Base-by-base conservation (phyloP, 2,797 vertebrate genomes). In the Sebastes alutus region DNA sequence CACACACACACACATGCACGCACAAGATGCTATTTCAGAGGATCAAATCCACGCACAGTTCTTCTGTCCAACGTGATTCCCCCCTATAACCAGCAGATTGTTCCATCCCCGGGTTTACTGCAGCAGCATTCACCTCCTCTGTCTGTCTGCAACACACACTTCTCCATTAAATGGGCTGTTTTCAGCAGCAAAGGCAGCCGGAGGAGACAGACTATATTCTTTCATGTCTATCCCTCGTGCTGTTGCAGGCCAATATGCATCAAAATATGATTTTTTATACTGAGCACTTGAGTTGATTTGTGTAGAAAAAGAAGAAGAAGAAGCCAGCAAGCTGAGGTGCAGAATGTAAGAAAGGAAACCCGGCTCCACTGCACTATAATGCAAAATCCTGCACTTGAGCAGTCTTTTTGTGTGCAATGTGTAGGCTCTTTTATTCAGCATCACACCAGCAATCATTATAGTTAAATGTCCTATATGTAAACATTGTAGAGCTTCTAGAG, bases 71-170 rank as follows among this genome's bases (percentile, higher is more conserved):
- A 20, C 54, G 72, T 85, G 75, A 88, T 86, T 59, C 78, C 78
- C 75, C 77, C 67, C 64, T 46, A 46, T 80, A 81, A 88, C 72
- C 89, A 87, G 91, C 89, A 87, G 91, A 91, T 92, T 89, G 92
- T 89, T 92, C 91, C 87, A 84, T 91, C 92, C 80, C 29, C 72
- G 82, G 93, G 87, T 87, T 92, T 93, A 93, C 95, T 94, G 96
- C 95, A 93, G 95, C 94, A 94, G 83, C 90, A 76, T 64, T 46
- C 71, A 89, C 89, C 75, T 78, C 81, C 42, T 46, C 42, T 46
- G 42, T 46, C 42, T 46, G 42, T 72, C 87, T 93, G 93, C 95
- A 95, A 93, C 93, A 93, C 90, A 46, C 93, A 93, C 94, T 94
- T 94, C 90, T 86, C 90, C 72, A 85, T 91, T 85, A 92, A 90